Conservation (phyloP, 2,113 vertebrate genomes). For the Mugil cephalus region DNA sequence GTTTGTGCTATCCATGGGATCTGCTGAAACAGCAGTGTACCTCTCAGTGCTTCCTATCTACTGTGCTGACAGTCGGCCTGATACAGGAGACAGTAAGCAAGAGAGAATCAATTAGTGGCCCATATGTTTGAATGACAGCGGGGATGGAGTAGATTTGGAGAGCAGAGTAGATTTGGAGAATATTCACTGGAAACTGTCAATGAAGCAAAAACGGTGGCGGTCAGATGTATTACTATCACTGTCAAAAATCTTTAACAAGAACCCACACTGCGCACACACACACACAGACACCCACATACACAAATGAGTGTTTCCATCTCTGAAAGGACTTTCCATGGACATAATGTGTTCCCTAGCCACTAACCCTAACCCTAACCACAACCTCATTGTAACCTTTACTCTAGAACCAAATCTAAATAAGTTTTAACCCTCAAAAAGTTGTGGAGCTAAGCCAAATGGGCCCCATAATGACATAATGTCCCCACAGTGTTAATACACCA, state of each 20-base stretch:
- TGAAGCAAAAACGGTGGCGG: constrained; percentile 53
- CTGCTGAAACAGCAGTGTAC: constrained; percentile 74
- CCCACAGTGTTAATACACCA: too few species aligned
- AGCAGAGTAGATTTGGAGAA: constrained; percentile 32
- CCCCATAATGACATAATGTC: too few species aligned
- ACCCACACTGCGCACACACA: constrained; percentile 1
- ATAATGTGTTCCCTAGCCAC: too few species aligned
- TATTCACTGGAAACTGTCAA: constrained; percentile 62
- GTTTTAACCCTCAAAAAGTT: too few species aligned
- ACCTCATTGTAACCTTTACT: too few species aligned
- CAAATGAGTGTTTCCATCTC: too few species aligned
- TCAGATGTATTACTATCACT: constrained; percentile 50
- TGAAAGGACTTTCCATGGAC: too few species aligned
- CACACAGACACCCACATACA: constrained; percentile 5
- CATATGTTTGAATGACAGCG: constrained; percentile 57
- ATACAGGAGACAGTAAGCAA: constrained; percentile 58
- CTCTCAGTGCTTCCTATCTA: constrained; percentile 50
- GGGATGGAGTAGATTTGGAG: constrained; percentile 48
- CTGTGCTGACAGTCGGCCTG: constrained; percentile 68
- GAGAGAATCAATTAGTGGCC: constrained; percentile 75
- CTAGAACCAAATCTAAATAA: too few species aligned
- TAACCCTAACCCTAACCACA: too few species aligned
- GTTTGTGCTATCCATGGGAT: constrained; percentile 61
- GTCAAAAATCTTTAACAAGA: constrained; percentile 34
- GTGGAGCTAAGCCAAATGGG: too few species aligned